A percentile compares a stretch with the other conserved stretches of the same genome.
phyloP scores from a whole-genome alignment of 2,888 invertebrate species.

The Oxytorus armatus region DNA sequence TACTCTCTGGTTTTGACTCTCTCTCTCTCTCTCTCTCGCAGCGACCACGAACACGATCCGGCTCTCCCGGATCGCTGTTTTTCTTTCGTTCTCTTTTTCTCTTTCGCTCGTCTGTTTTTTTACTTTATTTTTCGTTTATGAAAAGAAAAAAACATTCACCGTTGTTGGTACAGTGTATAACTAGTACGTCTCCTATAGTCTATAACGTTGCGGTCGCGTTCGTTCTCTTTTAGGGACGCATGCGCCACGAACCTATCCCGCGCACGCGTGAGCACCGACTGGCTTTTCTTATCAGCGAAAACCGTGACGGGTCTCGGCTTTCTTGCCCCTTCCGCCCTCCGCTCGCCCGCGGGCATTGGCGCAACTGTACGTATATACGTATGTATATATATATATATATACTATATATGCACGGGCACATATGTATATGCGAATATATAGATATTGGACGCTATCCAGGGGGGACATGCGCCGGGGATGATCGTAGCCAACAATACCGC shows the following conservation, averaged over 20 bases:
- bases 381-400: background rate
- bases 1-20: conserved; percentile 28
- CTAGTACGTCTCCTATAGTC: conserved; percentile 3
- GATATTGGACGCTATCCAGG: background rate
- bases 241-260: conserved; percentile 73
- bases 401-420: background rate
- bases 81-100: background rate
- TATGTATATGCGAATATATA: background rate
- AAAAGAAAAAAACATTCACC: background rate
- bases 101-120: background rate
- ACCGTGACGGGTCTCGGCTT: conserved; percentile 46
- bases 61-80: background rate
- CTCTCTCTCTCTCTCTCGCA: conserved; percentile 60
- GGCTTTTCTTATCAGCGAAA: conserved; percentile 64
- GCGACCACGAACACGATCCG: background rate
- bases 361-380: background rate
- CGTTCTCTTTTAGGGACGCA: conserved; percentile 54
- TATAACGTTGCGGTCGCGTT: conserved; percentile 7
- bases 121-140: background rate
- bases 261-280: conserved; percentile 73
- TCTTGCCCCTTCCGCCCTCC: conserved; percentile 17
- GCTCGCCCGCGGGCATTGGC: background rate
- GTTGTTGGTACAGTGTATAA: background rate
- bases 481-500: background rate
- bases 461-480: conserved; percentile 22